A percentile compares a stretch with the other conserved stretches of the same genome.
phyloP scores from a whole-genome alignment of 2,888 invertebrate genomes.

The Spodoptera littoralis region DNA sequence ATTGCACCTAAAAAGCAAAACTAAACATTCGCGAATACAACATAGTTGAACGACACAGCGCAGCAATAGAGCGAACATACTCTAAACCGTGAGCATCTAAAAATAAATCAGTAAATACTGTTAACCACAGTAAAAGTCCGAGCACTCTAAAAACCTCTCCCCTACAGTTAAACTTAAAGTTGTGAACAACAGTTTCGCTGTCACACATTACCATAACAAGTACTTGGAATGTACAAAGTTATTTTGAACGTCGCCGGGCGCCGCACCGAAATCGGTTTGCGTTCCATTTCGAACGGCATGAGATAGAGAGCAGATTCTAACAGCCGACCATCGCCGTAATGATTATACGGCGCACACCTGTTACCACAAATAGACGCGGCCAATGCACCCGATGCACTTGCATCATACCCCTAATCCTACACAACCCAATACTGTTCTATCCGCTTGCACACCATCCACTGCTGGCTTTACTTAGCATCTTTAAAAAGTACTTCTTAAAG shows the following conservation, averaged over 20 bases:
- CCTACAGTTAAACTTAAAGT: too few species aligned
- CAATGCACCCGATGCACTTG: constrained; percentile 76
- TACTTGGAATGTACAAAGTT: constrained; percentile 17
- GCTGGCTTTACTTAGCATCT: constrained; percentile 1
- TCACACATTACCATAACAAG: constrained; percentile 1
- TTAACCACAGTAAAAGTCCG: too few species aligned
- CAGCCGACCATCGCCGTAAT: constrained; percentile 35
- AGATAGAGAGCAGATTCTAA: constrained; percentile 40
- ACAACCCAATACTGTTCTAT: not conserved
- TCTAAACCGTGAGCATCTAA: too few species aligned
- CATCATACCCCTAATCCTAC: constrained; percentile 38
- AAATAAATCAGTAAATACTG: too few species aligned
- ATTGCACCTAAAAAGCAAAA: too few species aligned
- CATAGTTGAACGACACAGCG: too few species aligned
- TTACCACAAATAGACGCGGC: constrained; percentile 73
- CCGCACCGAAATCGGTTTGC: constrained; percentile 18
- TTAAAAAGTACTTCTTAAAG: not conserved
- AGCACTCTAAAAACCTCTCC: too few species aligned
- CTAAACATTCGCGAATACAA: too few species aligned
- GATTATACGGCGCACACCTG: constrained; percentile 68
- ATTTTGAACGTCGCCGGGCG: constrained; percentile 23
- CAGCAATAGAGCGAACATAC: too few species aligned
- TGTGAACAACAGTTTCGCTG: not conserved
- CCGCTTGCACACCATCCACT: constrained; percentile 33
- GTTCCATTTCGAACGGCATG: constrained; percentile 29